A percentile compares a stretch with the other conserved stretches of the same genome.
These are phyloP conservation scores for Acrocyrtus sp. DNA, from an alignment of 2,888 invertebrate species.

Conservation along the genomic window DNA sequence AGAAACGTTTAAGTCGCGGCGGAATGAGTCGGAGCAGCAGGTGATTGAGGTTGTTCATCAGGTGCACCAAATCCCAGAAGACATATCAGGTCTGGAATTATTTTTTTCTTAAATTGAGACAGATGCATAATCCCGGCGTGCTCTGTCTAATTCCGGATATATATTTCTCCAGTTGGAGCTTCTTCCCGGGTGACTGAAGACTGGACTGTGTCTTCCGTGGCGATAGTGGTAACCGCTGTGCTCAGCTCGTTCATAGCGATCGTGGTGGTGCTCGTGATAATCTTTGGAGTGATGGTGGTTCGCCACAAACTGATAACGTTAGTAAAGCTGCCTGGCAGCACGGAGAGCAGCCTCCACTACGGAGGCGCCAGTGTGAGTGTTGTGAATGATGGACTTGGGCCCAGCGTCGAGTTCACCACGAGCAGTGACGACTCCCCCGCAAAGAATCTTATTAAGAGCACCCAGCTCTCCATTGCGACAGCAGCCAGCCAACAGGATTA, in stretches of 20 bases:
- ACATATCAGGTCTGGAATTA: constrained; percentile 53
- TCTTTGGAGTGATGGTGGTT: constrained; percentile 58
- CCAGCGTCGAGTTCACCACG: constrained; percentile 37
- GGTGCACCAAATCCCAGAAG: constrained; percentile 52
- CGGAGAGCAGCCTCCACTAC: constrained; percentile 38
- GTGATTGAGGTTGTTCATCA: constrained; percentile 46
- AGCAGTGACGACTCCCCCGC: constrained; percentile 41
- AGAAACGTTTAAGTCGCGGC: constrained; percentile 38
- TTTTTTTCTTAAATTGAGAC: constrained; percentile 11
- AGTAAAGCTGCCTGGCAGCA: constrained; percentile 46
- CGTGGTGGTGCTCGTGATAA: constrained; percentile 60
- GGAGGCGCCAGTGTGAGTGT: constrained; percentile 43
- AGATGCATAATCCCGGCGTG: constrained; percentile 21
- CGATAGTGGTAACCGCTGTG: constrained; percentile 62
- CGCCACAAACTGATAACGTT: constrained; percentile 54
- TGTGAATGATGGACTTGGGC: constrained; percentile 33
- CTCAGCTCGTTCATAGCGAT: constrained; percentile 63
- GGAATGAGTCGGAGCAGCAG: constrained; percentile 42
- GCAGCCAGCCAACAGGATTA: constrained; percentile 23
- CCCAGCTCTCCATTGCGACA: constrained; percentile 32
- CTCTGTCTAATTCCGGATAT: too few relatives aligned
- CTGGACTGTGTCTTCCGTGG: constrained; percentile 54
- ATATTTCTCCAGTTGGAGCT: constrained; percentile 29
- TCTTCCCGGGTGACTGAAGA: constrained; percentile 42
- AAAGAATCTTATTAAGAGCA: constrained; percentile 39